A percentile compares a stretch with the other conserved stretches of the same genome.
Evolutionary conservation across 2,113 vertebrate genomes (phyloP).

Genomic region (Thalassoma bifasciatum): DNA sequence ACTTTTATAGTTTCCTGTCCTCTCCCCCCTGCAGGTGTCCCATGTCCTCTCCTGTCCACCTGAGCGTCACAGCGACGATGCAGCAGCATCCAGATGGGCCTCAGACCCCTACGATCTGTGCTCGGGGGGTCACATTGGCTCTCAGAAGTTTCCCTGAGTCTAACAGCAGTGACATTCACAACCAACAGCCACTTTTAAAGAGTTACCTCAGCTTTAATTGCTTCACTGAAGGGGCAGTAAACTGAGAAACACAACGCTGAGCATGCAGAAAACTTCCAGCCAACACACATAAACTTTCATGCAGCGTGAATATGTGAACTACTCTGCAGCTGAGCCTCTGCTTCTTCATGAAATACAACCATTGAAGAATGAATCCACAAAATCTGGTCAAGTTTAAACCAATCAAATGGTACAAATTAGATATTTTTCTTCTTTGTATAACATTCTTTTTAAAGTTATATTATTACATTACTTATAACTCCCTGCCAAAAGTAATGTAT

Average conservation of each 20-base stretch:
- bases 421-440: not conserved
- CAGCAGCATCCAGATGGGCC: conserved; percentile 39
- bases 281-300: not conserved
- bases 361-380: not conserved
- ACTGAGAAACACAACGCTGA: conserved; percentile 1
- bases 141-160: not conserved
- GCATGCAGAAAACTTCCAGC: not conserved
- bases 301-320: not conserved
- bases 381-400: conserved; percentile 10
- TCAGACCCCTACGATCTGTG: conserved; percentile 6
- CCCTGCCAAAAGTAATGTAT: too few species aligned
- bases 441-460: too few species aligned
- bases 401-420: not conserved
- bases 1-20: conserved; percentile 11
- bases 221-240: not conserved
- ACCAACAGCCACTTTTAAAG: too few species aligned
- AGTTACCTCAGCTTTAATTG: not conserved
- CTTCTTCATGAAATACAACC: not conserved
- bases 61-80: not conserved
- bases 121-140: not conserved
- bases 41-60: conserved; percentile 50
- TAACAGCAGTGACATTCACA: not conserved
- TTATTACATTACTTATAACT: too few species aligned
- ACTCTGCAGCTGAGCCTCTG: not conserved
- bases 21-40: conserved; percentile 12